A percentile compares a stretch with the other conserved stretches of the same genome.
phyloP scores from a whole-genome alignment of 2,113 vertebrate species.

The Albula glossodonta region DNA sequence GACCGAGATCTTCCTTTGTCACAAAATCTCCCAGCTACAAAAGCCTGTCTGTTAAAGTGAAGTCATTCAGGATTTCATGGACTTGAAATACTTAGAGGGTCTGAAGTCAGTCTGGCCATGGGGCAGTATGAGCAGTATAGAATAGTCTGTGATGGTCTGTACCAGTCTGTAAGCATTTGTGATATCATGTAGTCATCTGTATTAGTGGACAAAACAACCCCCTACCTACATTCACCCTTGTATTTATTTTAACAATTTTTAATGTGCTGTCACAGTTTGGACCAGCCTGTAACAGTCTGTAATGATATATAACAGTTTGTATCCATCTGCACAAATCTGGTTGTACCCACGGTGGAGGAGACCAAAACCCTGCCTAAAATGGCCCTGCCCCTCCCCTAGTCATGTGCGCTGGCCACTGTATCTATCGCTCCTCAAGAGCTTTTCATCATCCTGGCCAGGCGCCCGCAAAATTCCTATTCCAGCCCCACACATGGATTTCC shows the following conservation, averaged over 20 bases:
- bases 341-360: background rate
- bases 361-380: constrained; percentile 52
- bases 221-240: too few species aligned
- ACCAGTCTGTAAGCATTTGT: background rate
- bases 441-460: constrained; percentile 8
- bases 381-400: constrained; percentile 57
- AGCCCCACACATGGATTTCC: constrained; percentile 24
- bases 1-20: background rate
- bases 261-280: background rate
- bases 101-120: background rate
- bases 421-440: constrained; percentile 39
- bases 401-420: constrained; percentile 63
- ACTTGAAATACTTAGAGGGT: too few species aligned
- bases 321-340: background rate
- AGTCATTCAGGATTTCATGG: background rate
- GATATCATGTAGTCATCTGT: background rate
- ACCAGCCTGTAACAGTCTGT: background rate
- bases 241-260: background rate
- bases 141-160: background rate
- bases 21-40: background rate
- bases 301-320: background rate
- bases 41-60: background rate
- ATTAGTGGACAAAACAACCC: background rate
- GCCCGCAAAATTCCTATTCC: constrained; percentile 9
- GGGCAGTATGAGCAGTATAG: background rate